Evolutionary conservation across 2,888 invertebrate species (phyloP).

Genomic region (Drosophila borealis): DNA sequence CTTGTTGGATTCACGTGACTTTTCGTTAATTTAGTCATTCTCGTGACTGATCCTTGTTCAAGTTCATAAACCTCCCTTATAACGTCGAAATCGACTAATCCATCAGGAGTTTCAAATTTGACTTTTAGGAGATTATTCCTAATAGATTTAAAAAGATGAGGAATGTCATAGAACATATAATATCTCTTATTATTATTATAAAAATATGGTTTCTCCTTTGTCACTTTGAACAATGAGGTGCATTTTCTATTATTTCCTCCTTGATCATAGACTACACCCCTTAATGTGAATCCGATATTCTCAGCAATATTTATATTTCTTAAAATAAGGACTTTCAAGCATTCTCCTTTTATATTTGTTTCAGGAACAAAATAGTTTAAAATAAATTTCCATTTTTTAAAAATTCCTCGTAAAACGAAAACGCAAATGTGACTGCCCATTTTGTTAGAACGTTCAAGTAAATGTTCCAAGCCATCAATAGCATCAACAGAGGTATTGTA

Average conservation of each 20-base stretch:
- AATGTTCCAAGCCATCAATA: no score
- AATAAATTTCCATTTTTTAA: no score
- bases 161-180: background rate
- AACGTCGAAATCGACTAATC: background rate
- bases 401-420: no score
- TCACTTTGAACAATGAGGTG: background rate
- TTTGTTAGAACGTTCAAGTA: no score
- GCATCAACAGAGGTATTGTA: no score
- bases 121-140: conserved; percentile 1
- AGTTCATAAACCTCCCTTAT: background rate
- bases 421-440: no score
- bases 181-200: background rate
- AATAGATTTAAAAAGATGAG: background rate
- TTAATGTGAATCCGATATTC: background rate
- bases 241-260: background rate
- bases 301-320: background rate
- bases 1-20: background rate
- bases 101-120: background rate
- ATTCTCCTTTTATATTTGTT: background rate
- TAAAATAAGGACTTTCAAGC: background rate
- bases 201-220: background rate
- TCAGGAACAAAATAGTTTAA: background rate
- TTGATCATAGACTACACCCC: background rate
- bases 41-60: background rate
- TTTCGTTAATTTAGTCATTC: background rate